Percentiles rank a stretch among this genome's conserved stretches.
Evolutionary conservation across 2,888 invertebrate genomes (phyloP).

Genomic region (Andrena hattorfiana): DNA sequence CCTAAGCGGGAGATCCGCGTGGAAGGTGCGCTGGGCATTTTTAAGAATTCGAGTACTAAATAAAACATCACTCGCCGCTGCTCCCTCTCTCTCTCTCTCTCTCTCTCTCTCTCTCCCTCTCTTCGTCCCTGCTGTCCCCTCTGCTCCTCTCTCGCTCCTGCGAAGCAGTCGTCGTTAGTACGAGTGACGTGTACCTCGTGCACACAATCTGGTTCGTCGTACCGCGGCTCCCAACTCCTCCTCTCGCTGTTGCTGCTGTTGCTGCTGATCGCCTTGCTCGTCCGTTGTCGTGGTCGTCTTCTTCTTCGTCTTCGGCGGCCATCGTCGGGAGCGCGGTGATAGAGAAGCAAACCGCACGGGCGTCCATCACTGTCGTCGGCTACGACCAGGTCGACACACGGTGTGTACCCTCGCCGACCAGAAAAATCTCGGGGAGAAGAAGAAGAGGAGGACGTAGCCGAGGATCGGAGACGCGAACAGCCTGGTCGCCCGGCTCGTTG

Average conservation of each 20-base stretch:
- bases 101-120: neutral
- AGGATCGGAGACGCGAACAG: conserved; percentile 47
- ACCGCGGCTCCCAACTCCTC: conserved; percentile 62
- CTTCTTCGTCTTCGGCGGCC: conserved; percentile 66
- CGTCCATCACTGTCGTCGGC: conserved; percentile 82
- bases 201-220: conserved; percentile 79
- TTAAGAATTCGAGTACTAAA: conserved; percentile 80
- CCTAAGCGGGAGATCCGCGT: conserved; percentile 39
- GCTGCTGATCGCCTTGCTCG: conserved; percentile 29
- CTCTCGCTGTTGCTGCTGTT: conserved; percentile 27
- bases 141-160: conserved; percentile 24
- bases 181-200: conserved; percentile 82
- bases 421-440: conserved; percentile 71
- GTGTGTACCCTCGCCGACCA: conserved; percentile 54
- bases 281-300: conserved; percentile 53
- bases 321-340: conserved; percentile 76
- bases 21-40: conserved; percentile 71
- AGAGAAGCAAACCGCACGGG: conserved; percentile 81
- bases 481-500: conserved; percentile 56
- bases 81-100: conserved; percentile 5
- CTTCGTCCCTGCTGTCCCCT: neutral
- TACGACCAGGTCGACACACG: conserved; percentile 67
- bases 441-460: conserved; percentile 21
- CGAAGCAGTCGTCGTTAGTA: conserved; percentile 81
- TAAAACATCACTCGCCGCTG: conserved; percentile 81